A percentile compares a stretch with the other conserved stretches of the same genome.
Conservation (phyloP, 1,140 invertebrate genomes). For the Brachystomella parvula region DNA sequence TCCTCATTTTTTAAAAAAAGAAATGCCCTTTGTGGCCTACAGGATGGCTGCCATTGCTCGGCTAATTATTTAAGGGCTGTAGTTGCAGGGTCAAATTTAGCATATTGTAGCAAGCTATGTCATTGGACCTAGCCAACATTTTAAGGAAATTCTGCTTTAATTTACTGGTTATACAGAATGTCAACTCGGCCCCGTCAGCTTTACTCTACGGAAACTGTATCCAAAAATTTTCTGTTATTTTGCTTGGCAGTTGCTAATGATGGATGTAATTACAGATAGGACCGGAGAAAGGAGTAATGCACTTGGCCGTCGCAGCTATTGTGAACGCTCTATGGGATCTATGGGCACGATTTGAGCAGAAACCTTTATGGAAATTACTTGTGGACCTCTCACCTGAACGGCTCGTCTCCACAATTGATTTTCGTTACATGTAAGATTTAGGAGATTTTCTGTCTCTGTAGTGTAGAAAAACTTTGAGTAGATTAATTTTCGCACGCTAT, state of each 20-base stretch:
- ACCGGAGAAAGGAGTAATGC: constrained; percentile 83
- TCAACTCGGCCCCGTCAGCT: no score
- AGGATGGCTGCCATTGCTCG: no score
- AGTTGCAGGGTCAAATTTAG: no score
- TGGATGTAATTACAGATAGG: constrained; percentile 58
- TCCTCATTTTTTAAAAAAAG: no score
- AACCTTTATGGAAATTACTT: constrained; percentile 79
- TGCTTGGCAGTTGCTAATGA: background rate
- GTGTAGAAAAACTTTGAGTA: constrained; percentile 9
- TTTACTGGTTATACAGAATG: no score
- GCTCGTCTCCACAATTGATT: constrained; percentile 77
- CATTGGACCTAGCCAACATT: background rate
- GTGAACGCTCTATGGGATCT: constrained; percentile 86
- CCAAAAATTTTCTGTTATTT: no score
- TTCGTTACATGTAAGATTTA: constrained; percentile 63
- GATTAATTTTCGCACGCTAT: constrained; percentile 8
- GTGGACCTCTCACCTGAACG: constrained; percentile 71
- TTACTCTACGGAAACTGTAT: no score
- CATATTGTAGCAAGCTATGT: no score
- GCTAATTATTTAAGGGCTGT: no score
- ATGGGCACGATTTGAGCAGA: constrained; percentile 72
- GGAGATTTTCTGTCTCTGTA: constrained; percentile 17
- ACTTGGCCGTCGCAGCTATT: constrained; percentile 78
- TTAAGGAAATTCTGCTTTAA: background rate
- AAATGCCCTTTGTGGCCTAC: no score